Base-by-base conservation (phyloP, 2,797 vertebrate genomes). In the Enteromius mattozi region DNA sequence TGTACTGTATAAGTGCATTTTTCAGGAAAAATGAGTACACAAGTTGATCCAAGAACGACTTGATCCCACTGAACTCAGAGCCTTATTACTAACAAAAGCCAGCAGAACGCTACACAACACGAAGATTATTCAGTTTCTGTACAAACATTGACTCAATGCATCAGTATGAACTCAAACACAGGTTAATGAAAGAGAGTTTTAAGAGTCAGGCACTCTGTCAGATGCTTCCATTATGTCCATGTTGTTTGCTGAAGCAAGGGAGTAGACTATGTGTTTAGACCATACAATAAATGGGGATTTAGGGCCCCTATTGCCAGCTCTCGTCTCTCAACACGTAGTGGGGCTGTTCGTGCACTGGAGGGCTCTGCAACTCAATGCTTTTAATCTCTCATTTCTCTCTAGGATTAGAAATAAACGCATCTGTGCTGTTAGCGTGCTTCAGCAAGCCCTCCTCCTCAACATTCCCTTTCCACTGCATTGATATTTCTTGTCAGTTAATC, bases 351-450 rank as follows among this genome's bases (percentile, higher is more conserved):
- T 92, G 94, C 87, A 80, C 85, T 74, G 87, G 84, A 86, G 81
- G 78, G 87, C 87, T 93, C 91, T 92, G 92, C 93, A 94, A 93
- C 92, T 95, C 93, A 94, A 95, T 93, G 93, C 93, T 88, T 93
- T 92, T 96, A 95, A 95, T 95, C 95, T 94, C 92, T 87, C 87
- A 85, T 89, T 91, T 94, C 94, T 93, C 92, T 92, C 89, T 89
- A 91, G 94, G 95, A 95, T 95, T 96, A 95, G 89, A 91, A 89
- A 92, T 90, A 87, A 88, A 90, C 89, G 90, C 92, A 92, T 93
- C 93, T 88, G 85, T 30, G 56, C 70, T 88, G 89, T 92, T 92
- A 90, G 93, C 94, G 89, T 93, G 95, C 93, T 90, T 90, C 80
- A 90, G 93, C 95, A 91, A 87, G 95, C 90, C 89, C 87, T 86